phyloP scores from a whole-genome alignment of 2,888 invertebrate genomes.

The Drosophila nigritarsus region DNA sequence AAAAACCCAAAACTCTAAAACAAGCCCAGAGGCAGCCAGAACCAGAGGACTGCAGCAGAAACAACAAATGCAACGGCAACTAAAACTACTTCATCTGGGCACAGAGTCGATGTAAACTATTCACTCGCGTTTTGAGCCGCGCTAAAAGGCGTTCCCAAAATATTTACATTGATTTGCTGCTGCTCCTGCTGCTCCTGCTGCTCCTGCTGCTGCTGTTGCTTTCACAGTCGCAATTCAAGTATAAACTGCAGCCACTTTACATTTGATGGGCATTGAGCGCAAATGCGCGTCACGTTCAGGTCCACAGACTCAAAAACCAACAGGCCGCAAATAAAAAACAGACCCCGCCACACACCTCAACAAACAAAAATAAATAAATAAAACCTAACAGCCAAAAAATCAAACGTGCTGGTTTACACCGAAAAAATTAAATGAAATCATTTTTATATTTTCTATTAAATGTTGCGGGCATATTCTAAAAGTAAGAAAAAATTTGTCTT shows the following conservation, averaged over 20 bases:
- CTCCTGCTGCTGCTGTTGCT: conserved; percentile 8
- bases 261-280: conserved; percentile 73
- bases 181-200: background rate
- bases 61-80: conserved; percentile 34
- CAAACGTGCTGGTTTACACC: conserved; percentile 22
- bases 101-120: conserved; percentile 28
- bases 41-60: conserved; percentile 36
- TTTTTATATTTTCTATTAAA: background rate
- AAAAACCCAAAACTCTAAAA: conserved; percentile 54
- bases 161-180: conserved; percentile 76
- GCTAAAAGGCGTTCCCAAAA: conserved; percentile 63
- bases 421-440: conserved; percentile 8
- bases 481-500: background rate
- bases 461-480: background rate
- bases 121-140: conserved; percentile 42
- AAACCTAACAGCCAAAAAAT: conserved; percentile 9
- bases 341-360: conserved; percentile 33
- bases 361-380: background rate
- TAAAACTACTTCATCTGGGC: conserved; percentile 44
- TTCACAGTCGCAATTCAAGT: conserved; percentile 61
- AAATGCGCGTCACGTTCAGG: conserved; percentile 76
- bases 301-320: conserved; percentile 67
- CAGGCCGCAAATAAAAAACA: conserved; percentile 72
- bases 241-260: conserved; percentile 75
- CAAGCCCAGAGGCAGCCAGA: conserved; percentile 36